Base-by-base conservation (phyloP, 1,140 invertebrate genomes). In the Drosophila subpulchrella region DNA sequence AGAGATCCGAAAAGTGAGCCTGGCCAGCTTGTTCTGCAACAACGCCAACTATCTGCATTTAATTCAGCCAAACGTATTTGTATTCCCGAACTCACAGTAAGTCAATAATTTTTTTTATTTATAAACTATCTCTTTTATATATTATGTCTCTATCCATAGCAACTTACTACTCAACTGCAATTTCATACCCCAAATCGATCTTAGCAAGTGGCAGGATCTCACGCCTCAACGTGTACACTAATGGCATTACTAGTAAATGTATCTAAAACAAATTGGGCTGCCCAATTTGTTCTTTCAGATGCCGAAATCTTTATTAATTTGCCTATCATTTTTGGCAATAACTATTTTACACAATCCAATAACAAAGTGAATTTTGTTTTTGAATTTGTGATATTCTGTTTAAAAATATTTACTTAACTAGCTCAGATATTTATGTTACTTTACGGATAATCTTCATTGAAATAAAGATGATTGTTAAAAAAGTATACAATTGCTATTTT, bases 11-110 rank as follows among this genome's bases (percentile, higher is more conserved):
- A 98, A 98, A 90, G 93, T 95, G 0, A 96, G 94, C 38, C 94
- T 99, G 48, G 95, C 97, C 0, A 93, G 96, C 59, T 92, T 99
- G 8, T 93, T 99, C 48, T 99, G 98, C 82, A 96, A 97, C 79
- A 98, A 98, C 81, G 95, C 95, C 3, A 95, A 86, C 44, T 65
- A 97, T 73, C 93, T 97, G n/a, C 93, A 94, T 58, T 92, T 93
- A 6, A 95, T 98, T 91, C 98, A 98, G 93, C 94, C 94, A 0
- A 92, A 92, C 90, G 95, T 94, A 4, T 96, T 96, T 72, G 93
- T 95, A 1, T 85, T 91, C 24, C 90, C 90, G 0, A 91, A 82
- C 50, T 30, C 56, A 6, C 78, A 77, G 90, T 91, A 61, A 85
- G 78, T 75, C 6, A 1, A 38, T 0, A 8, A 7, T 36, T 24